phyloP scores from a whole-genome alignment of 2,888 invertebrate genomes.

The Leucania comma region DNA sequence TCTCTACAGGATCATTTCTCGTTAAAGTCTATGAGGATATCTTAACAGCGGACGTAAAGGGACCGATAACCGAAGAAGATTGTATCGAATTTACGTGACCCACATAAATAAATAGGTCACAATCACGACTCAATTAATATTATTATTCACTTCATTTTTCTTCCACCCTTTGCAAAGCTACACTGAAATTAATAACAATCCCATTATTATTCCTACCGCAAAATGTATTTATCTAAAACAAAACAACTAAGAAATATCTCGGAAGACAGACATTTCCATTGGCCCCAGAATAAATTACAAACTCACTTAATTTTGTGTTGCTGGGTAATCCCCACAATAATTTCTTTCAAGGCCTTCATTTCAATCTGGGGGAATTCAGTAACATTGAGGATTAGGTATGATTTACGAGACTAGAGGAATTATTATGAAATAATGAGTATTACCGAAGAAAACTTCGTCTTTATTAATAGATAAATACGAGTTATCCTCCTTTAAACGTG shows the following conservation, averaged over 20 bases:
- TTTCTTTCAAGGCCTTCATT: constrained; percentile 77
- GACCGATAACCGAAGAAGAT: constrained; percentile 38
- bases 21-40: constrained; percentile 30
- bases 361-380: constrained; percentile 71
- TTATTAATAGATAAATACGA: constrained; percentile 60
- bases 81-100: constrained; percentile 51
- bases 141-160: constrained; percentile 40
- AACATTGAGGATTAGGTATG: constrained; percentile 71
- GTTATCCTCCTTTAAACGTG: constrained; percentile 40
- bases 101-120: constrained; percentile 50
- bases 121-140: constrained; percentile 32
- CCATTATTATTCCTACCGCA: constrained; percentile 70
- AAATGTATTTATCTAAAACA: constrained; percentile 74
- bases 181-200: constrained; percentile 69
- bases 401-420: constrained; percentile 70
- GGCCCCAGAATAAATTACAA: constrained; percentile 78
- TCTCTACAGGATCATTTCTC: constrained; percentile 20
- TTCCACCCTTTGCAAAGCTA: constrained; percentile 44
- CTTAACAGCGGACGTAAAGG: constrained; percentile 19
- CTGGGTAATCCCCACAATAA: constrained; percentile 78
- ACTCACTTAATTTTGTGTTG: constrained; percentile 79
- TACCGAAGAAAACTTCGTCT: constrained; percentile 55
- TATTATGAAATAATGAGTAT: constrained; percentile 71
- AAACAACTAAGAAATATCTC: constrained; percentile 76
- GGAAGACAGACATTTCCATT: constrained; percentile 72